Conservation (phyloP, 2,113 vertebrate genomes). For the Pelodiscus sinensis region DNA sequence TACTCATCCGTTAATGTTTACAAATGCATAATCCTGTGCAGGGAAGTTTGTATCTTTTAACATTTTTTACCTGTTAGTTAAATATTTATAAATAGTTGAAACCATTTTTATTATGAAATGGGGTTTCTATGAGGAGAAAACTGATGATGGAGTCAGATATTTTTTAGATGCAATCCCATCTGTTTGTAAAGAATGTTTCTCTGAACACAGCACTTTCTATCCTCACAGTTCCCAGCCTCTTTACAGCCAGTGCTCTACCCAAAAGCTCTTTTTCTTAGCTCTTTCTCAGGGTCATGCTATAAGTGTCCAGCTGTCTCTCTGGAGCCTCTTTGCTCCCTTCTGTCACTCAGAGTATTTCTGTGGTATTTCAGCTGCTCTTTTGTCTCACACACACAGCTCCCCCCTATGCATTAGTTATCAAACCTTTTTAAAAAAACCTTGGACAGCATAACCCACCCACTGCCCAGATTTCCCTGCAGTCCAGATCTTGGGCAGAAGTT, state of each 20-base stretch:
- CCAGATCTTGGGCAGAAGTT: slow-evolving; percentile 49
- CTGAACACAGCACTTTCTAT: neutral
- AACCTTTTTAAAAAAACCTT: neutral
- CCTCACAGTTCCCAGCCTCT: neutral
- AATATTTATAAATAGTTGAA: neutral
- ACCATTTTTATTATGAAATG: neutral
- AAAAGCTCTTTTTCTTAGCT: neutral
- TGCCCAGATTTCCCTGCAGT: slow-evolving; percentile 11
- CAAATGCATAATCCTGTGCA: neutral
- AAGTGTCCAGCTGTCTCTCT: neutral
- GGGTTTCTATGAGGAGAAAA: slow-evolving; percentile 19
- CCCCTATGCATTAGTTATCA: neutral
- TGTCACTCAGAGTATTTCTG: neutral
- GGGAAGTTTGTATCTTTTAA: neutral
- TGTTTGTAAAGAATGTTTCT: neutral
- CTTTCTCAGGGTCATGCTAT: neutral
- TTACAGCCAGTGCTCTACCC: neutral
- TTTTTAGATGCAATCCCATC: neutral
- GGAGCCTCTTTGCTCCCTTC: neutral
- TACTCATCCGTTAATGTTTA: neutral
- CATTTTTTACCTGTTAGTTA: neutral
- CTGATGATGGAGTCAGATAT: neutral
- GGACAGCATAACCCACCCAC: slow-evolving; percentile 13
- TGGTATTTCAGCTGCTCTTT: neutral
- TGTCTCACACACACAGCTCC: neutral